phyloP scores from a whole-genome alignment of 1,140 invertebrate genomes.

The Sitobion miscanthi region DNA sequence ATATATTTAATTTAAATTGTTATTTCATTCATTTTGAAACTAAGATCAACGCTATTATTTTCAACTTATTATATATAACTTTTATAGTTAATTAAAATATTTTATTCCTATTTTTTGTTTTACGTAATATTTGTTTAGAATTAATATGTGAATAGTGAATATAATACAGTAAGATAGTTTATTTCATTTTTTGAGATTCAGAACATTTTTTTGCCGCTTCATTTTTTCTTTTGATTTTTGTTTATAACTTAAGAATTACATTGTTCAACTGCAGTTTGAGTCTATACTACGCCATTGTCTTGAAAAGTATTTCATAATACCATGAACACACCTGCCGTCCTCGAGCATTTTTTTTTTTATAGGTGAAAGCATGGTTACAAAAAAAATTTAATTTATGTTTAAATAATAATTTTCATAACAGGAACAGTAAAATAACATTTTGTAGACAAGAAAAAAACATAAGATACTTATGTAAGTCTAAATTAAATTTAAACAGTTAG shows the following conservation, averaged over 20 bases:
- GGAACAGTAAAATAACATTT: not conserved
- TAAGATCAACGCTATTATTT: not conserved
- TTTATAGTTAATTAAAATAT: not conserved
- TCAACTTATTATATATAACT: not conserved
- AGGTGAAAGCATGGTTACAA: not conserved
- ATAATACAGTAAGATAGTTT: not conserved
- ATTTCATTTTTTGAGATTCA: not conserved
- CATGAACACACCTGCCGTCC: not conserved
- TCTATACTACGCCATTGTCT: not conserved
- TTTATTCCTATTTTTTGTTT: not conserved
- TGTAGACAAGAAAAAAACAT: not conserved
- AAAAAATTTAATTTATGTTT: not conserved
- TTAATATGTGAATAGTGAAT: no score
- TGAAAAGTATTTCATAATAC: conserved; percentile 9
- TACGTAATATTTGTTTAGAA: not conserved
- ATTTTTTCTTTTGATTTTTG: not conserved
- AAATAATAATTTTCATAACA: not conserved
- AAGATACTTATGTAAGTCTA: not conserved
- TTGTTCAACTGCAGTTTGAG: not conserved
- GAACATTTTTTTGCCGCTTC: not conserved
- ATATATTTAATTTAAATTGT: not conserved
- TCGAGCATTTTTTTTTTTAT: not conserved
- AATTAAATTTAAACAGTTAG: not conserved
- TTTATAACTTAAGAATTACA: not conserved
- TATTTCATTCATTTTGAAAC: not conserved